phyloP scores from a whole-genome alignment of 2,797 vertebrate species.

The Spheniscus humboldti region DNA sequence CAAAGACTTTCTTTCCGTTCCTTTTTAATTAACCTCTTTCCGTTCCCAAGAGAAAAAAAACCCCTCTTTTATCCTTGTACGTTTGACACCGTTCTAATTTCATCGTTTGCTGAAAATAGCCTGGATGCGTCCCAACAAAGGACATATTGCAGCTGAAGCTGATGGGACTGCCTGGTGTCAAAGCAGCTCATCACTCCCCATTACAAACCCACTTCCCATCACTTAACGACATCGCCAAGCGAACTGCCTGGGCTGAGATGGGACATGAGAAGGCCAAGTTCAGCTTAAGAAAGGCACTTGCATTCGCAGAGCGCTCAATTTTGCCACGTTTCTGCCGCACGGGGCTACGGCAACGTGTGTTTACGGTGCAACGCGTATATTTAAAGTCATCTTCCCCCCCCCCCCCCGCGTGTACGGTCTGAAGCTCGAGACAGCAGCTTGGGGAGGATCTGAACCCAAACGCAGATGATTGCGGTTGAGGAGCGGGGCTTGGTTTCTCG shows the following conservation, averaged over 20 bases:
- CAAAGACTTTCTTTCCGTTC: background rate
- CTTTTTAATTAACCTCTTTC: background rate
- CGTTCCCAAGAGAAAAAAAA: background rate
- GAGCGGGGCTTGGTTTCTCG: background rate
- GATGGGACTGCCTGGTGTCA: background rate
- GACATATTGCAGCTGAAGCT: background rate
- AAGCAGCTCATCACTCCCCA: background rate
- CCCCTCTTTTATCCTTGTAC: background rate
- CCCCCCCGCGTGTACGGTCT: background rate
- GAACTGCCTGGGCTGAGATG: background rate
- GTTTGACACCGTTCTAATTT: background rate
- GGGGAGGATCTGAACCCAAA: background rate
- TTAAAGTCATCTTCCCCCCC: background rate
- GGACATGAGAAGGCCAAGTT: background rate
- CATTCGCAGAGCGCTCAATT: rapidly evolving
- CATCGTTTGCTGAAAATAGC: background rate
- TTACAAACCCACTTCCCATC: background rate
- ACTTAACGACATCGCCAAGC: background rate
- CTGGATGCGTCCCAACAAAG: background rate
- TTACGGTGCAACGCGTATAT: background rate
- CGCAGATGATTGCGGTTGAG: background rate
- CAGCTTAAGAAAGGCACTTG: background rate
- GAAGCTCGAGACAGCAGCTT: background rate
- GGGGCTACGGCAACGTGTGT: rapidly evolving
- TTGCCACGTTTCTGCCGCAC: background rate